phyloP scores from a whole-genome alignment of 1,140 invertebrate genomes.

The Zaprionus camerounensis region DNA sequence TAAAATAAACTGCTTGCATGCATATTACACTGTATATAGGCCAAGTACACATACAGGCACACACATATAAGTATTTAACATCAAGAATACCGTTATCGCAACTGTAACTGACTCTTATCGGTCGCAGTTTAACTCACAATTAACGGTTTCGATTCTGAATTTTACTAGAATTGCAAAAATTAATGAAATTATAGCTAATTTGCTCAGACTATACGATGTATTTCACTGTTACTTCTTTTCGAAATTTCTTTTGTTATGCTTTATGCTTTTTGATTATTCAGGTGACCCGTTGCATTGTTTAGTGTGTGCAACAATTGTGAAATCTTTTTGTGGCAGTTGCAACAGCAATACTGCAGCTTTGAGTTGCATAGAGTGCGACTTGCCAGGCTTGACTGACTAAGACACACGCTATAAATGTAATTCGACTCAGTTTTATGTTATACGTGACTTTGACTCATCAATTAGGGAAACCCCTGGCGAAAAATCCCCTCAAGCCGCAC shows the following conservation, averaged over 20 bases:
- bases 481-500: background rate
- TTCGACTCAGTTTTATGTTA: too few species aligned
- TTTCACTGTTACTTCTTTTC: constrained; percentile 9
- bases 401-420: background rate
- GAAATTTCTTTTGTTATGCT: constrained; percentile 9
- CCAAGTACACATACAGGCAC: constrained; percentile 8
- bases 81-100: constrained; percentile 15
- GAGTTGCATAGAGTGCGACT: constrained; percentile 50
- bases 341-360: constrained; percentile 12
- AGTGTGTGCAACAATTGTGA: constrained; percentile 36
- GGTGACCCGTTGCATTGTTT: constrained; percentile 53
- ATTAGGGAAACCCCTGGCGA: background rate
- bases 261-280: constrained; percentile 56
- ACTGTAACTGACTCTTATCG: constrained; percentile 8
- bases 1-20: constrained; percentile 5
- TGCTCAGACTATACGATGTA: background rate
- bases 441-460: background rate
- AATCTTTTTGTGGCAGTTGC: constrained; percentile 24
- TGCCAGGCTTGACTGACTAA: background rate
- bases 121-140: constrained; percentile 11
- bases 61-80: background rate
- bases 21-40: background rate
- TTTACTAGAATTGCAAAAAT: constrained; percentile 3
- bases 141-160: background rate
- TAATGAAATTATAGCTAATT: background rate